Percentiles rank a stretch among this genome's conserved stretches.
These are phyloP conservation scores for Caradrina kadenii DNA, from an alignment of 2,888 invertebrate species.

Conservation along the genomic window DNA sequence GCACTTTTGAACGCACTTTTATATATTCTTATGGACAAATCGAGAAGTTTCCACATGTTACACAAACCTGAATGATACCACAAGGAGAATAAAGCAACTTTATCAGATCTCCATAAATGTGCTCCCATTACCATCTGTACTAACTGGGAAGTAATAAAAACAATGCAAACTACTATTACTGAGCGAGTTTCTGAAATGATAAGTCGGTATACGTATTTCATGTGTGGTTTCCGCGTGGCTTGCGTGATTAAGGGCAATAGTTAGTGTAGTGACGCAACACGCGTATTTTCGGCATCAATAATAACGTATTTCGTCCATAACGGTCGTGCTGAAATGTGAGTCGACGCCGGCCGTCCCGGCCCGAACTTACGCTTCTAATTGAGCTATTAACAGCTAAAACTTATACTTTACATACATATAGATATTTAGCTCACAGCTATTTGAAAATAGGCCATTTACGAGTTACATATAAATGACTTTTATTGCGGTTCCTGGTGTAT, in stretches of 20 bases:
- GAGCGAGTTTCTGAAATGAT: slow-evolving; percentile 48
- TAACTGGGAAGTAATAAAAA: slow-evolving; percentile 58
- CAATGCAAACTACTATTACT: slow-evolving; percentile 38
- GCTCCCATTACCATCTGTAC: slow-evolving; percentile 46
- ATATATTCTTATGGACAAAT: neutral
- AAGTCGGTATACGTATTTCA: slow-evolving; percentile 55
- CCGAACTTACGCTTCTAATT: slow-evolving; percentile 54
- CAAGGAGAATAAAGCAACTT: slow-evolving; percentile 43
- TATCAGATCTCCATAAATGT: slow-evolving; percentile 54
- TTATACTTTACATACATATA: slow-evolving; percentile 49
- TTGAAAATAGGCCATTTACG: slow-evolving; percentile 53
- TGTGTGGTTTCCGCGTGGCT: slow-evolving; percentile 63
- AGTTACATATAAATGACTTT: slow-evolving; percentile 55
- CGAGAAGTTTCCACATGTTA: slow-evolving; percentile 16
- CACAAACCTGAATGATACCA: slow-evolving; percentile 25
- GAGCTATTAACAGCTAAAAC: slow-evolving; percentile 50
- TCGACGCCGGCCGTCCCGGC: slow-evolving; percentile 34
- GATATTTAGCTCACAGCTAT: slow-evolving; percentile 40
- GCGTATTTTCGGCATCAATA: slow-evolving; percentile 72
- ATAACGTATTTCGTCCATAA: slow-evolving; percentile 71
- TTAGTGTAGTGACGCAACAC: slow-evolving; percentile 69
- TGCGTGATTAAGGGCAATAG: slow-evolving; percentile 74
- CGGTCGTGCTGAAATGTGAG: slow-evolving; percentile 67
- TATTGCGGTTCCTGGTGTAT: slow-evolving; percentile 59
- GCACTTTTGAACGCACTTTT: too few relatives aligned